Percentiles rank a stretch among this genome's conserved stretches.
Evolutionary conservation across 2,888 invertebrate genomes (phyloP).

Genomic region (Scaptomyza reducta): DNA sequence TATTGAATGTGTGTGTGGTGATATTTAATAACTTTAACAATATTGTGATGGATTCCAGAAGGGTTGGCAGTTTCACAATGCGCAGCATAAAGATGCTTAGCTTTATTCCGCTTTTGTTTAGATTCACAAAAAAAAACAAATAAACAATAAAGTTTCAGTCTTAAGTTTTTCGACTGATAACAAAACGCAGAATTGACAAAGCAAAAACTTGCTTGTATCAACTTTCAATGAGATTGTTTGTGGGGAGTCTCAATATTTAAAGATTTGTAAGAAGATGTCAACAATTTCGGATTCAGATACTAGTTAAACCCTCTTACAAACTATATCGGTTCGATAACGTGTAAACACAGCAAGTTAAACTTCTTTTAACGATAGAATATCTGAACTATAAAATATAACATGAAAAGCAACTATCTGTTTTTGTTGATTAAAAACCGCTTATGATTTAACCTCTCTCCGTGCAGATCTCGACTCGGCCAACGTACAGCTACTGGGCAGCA

Average conservation of each 20-base stretch:
- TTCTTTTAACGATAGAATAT: too few species aligned
- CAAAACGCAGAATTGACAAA: too few species aligned
- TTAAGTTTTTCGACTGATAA: neutral
- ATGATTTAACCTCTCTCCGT: slow-evolving; percentile 22
- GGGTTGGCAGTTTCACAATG: neutral
- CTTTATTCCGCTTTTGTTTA: neutral
- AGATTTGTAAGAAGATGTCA: neutral
- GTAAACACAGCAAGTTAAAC: too few species aligned
- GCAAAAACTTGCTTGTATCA: neutral
- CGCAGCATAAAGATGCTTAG: too few species aligned
- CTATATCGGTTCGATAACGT: too few species aligned
- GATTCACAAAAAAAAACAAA: neutral
- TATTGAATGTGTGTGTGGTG: neutral
- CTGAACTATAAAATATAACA: too few species aligned
- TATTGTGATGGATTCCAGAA: neutral
- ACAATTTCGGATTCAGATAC: too few species aligned
- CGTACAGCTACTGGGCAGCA: slow-evolving; percentile 80
- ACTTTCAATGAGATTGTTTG: neutral
- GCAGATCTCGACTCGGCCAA: slow-evolving; percentile 81
- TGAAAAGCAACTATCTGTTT: too few species aligned
- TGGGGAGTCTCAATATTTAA: neutral
- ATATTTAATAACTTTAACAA: neutral
- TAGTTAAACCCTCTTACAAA: too few species aligned
- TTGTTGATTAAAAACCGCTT: too few species aligned
- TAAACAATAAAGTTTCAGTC: neutral